phyloP scores from a whole-genome alignment of 1,140 invertebrate genomes.

The Trichoplusia ni region DNA sequence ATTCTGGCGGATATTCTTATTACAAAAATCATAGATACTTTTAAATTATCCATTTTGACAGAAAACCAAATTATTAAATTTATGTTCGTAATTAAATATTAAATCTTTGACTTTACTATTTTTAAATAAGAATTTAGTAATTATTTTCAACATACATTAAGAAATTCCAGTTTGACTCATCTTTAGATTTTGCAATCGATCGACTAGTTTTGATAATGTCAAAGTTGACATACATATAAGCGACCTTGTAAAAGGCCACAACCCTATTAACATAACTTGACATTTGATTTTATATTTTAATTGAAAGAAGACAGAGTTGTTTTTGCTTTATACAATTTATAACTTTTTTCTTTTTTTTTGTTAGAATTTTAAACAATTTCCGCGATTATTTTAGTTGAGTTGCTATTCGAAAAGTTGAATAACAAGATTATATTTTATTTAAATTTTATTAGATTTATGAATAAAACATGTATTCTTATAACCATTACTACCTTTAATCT shows the following conservation, averaged over 20 bases:
- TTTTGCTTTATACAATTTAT: conserved; percentile 7
- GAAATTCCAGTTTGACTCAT: conserved; percentile 25
- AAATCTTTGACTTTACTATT: too few relatives aligned
- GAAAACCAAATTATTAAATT: too few relatives aligned
- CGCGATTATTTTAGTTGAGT: conserved; percentile 5
- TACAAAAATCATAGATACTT: too few relatives aligned
- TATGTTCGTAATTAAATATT: too few relatives aligned
- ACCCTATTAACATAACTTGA: conserved; percentile 30
- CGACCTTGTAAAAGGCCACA: conserved; percentile 54
- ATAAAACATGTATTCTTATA: too few relatives aligned
- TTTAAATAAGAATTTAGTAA: not conserved
- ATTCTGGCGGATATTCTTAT: too few relatives aligned
- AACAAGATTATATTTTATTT: too few relatives aligned
- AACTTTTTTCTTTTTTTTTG: not conserved
- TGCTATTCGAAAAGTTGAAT: too few relatives aligned
- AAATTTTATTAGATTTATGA: too few relatives aligned
- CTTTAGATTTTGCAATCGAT: conserved; percentile 42
- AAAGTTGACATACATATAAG: conserved; percentile 50
- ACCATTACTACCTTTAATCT: too few relatives aligned
- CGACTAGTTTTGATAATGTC: conserved; percentile 51
- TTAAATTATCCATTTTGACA: too few relatives aligned
- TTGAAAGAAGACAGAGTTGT: not conserved
- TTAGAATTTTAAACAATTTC: not conserved
- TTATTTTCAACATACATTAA: too few relatives aligned
- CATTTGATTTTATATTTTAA: conserved; percentile 27